Evolutionary conservation across 37 sponge, comb jelly and placozoan species (phyloP).

Genomic region (Oscarella lobularis): DNA sequence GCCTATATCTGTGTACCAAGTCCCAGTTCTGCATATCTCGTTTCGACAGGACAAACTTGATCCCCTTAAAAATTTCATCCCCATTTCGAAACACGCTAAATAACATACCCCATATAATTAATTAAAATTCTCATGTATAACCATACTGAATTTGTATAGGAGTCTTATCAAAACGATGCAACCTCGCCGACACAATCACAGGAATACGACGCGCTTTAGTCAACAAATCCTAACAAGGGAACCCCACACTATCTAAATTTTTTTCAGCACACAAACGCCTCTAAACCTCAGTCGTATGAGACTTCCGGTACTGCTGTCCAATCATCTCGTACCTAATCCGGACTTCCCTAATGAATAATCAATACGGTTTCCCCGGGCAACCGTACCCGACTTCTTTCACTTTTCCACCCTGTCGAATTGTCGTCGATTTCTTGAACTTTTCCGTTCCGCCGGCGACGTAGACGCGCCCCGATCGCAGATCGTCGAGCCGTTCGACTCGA

Average conservation of each 20-base stretch:
- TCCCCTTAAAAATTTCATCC: background rate
- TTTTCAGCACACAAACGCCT: too few relatives aligned
- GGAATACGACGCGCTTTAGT: too few relatives aligned
- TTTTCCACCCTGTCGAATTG: background rate
- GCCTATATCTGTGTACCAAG: too few relatives aligned
- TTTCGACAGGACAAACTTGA: background rate
- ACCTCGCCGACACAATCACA: background rate
- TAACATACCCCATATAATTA: background rate
- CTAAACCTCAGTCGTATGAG: too few relatives aligned
- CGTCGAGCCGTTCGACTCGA: background rate
- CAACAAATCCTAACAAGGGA: too few relatives aligned
- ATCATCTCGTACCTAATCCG: too few relatives aligned
- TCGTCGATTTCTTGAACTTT: background rate
- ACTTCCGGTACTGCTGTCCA: too few relatives aligned
- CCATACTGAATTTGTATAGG: background rate
- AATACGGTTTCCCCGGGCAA: too few relatives aligned
- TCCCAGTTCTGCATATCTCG: background rate
- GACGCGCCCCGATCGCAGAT: background rate
- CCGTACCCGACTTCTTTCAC: background rate
- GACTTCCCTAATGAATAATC: too few relatives aligned
- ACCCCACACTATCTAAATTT: too few relatives aligned
- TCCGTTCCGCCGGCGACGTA: slow-evolving; percentile 1
- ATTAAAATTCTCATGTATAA: background rate
- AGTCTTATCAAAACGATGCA: background rate
- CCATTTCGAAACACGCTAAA: background rate